Base-by-base conservation (phyloP, 2,113 vertebrate species). In the Alethe castanea region DNA sequence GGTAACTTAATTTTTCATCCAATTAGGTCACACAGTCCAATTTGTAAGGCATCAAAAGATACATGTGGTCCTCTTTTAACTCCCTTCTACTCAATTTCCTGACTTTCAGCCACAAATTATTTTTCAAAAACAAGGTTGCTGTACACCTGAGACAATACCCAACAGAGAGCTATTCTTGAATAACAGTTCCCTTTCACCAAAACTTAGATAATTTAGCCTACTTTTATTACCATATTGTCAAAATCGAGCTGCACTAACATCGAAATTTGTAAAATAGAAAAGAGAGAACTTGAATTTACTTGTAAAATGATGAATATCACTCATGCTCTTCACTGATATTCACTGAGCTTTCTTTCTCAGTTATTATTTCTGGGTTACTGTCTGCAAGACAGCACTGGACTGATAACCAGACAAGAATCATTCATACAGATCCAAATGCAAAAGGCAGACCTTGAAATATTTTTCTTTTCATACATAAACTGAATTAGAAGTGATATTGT, bases 151-250 rank as follows among this genome's bases (percentile, higher is more conserved):
- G 8, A 47, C 18, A 38, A 54, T 8, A 81, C 23, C 25, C 28
- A 54, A 35, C 14, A 52, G 15, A 77, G 33, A 8, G 60, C 54
- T 64, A 73, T 73, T 61, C n/a, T 69, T 33, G 15, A 45, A 50
- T 67, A 28, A 64, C 20, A 47, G 5, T 7, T 81, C 8, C 45
- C 33, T 70, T 93, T 70, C 33, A 74, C 3, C 14, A 91, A 92
- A 92, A 29, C 5, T 33, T 61, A 44, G 16, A 40, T 38, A 0
- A 26, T 71, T 62, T 54, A 56, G 2, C 1, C 0, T 15, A 12
- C 56, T 72, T 78, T 77, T 65, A 24, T 71, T 78, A 47, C 9
- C 8, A 29, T 44, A 33, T 22, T 31, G 17, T 52, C 53, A 79
- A 79, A 88, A 67, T 23, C 36, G 54, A 38, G 50, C 7, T 50